Percentiles rank a stretch among this genome's conserved stretches.
Evolutionary conservation across 1,140 invertebrate species (phyloP).

Genomic region (Euwallacea fornicatus): DNA sequence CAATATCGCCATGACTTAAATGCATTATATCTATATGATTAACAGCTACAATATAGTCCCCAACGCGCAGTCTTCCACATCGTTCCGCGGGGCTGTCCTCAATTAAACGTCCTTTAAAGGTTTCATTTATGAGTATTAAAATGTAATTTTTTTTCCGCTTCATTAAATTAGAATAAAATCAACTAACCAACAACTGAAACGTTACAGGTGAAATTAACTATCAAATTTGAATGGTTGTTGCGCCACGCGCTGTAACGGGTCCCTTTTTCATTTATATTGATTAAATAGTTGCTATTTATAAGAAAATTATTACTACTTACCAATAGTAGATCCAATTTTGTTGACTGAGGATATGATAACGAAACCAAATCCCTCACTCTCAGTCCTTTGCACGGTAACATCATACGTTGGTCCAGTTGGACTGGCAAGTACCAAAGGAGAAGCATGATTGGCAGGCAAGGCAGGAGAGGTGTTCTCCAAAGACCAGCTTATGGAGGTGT

Average conservation of each 20-base stretch:
- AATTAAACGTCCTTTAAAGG: conserved; percentile 78
- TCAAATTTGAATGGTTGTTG: too few species aligned
- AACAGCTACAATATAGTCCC: conserved; percentile 94
- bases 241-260: too few species aligned
- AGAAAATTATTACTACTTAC: conserved; percentile 57
- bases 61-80: conserved; percentile 86
- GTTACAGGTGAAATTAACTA: too few species aligned
- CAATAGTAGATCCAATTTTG: conserved; percentile 90
- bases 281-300: not conserved
- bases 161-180: too few species aligned
- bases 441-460: conserved; percentile 25
- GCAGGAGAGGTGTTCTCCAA: conserved; percentile 39
- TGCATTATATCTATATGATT: conserved; percentile 91
- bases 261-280: too few species aligned
- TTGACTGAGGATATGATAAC: conserved; percentile 97
- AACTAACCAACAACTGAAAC: too few species aligned
- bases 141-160: too few species aligned
- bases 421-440: conserved; percentile 36
- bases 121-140: not conserved
- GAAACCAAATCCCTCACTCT: conserved; percentile 98
- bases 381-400: conserved; percentile 83
- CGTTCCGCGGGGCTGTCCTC: conserved; percentile 93
- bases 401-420: conserved; percentile 71
- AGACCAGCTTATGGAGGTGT: conserved; percentile 37
- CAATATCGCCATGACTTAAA: conserved; percentile 94